These are phyloP conservation scores for Indicator maculatus DNA, from an alignment of 2,113 vertebrate species.

Conservation along the genomic window DNA sequence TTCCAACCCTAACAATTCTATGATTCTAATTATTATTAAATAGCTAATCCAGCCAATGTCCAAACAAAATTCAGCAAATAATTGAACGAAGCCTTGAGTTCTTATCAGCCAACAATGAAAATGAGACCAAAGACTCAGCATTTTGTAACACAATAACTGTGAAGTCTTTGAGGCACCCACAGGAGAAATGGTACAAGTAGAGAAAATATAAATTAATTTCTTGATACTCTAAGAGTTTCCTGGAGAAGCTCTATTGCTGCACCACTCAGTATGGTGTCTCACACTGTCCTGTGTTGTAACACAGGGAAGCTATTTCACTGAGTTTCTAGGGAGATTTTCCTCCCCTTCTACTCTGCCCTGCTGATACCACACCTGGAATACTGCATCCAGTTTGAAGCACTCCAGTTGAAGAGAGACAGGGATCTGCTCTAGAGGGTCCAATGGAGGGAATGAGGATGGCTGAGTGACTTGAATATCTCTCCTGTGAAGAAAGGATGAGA, in stretches of 20 bases:
- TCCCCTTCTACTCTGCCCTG: no score
- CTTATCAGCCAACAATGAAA: background rate
- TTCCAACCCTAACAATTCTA: no score
- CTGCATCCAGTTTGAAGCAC: no score
- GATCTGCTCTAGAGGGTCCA: no score
- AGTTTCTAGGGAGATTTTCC: no score
- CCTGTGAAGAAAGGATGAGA: no score
- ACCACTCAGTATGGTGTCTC: rapidly evolving
- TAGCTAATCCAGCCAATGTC: background rate
- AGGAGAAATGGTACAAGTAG: background rate
- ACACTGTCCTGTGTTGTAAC: background rate
- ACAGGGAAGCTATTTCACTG: background rate
- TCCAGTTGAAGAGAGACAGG: no score
- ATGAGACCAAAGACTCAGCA: background rate
- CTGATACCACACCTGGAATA: no score
- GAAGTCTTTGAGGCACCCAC: background rate
- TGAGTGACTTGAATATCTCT: no score
- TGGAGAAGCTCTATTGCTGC: background rate
- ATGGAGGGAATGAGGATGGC: no score
- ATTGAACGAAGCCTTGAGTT: background rate
- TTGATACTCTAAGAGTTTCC: background rate
- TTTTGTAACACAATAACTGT: background rate
- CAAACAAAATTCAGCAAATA: background rate
- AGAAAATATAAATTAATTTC: background rate
- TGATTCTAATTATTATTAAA: background rate